These are phyloP conservation scores for Dromius quadrimaculatus DNA, from an alignment of 2,888 invertebrate genomes.

Conservation along the genomic window DNA sequence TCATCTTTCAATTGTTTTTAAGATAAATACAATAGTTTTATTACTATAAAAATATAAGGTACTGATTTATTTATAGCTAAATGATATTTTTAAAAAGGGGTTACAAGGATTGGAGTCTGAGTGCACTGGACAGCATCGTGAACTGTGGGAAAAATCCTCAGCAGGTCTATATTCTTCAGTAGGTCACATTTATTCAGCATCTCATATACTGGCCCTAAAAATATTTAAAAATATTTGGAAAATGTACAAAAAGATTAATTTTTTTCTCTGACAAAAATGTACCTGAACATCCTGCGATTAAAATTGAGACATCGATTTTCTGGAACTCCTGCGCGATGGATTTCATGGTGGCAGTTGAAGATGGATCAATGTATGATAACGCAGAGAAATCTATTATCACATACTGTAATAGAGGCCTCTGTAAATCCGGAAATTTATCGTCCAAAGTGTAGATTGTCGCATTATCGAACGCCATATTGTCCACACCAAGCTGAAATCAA, in stretches of 20 bases:
- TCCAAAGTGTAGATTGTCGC: constrained; percentile 29
- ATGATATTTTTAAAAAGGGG: constrained; percentile 46
- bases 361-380: constrained; percentile 74
- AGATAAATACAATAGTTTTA: no score
- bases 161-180: constrained; percentile 68
- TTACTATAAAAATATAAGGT: no score
- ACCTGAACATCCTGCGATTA: constrained; percentile 71
- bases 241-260: constrained; percentile 11
- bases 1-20: no score
- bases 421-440: neutral
- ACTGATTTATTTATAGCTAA: no score
- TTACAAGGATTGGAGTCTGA: constrained; percentile 27
- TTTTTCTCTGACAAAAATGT: no score
- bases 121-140: constrained; percentile 72
- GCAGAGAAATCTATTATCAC: constrained; percentile 74
- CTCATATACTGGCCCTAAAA: constrained; percentile 75
- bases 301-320: constrained; percentile 69
- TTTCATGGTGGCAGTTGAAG: constrained; percentile 71
- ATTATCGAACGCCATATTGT: constrained; percentile 37
- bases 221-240: constrained; percentile 14
- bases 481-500: constrained; percentile 47
- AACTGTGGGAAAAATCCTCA: constrained; percentile 72
- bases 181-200: constrained; percentile 73
- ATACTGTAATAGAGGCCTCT: constrained; percentile 56
- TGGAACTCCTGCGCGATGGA: constrained; percentile 69